Evolutionary conservation across 2,797 vertebrate species (phyloP).

Genomic region (Halcyon leucocephala): DNA sequence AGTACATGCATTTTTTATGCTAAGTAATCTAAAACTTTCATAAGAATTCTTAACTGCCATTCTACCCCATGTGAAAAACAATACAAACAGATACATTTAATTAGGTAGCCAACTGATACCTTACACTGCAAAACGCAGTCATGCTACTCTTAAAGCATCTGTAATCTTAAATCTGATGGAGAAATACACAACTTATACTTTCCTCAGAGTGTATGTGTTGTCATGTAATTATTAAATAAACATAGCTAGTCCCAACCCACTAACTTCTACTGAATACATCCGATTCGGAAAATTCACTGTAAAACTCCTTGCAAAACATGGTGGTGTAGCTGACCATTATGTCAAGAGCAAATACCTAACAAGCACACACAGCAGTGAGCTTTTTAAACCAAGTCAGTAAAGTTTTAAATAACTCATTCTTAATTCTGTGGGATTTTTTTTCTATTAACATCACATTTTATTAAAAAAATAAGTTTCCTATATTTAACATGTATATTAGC

Average conservation of each 20-base stretch:
- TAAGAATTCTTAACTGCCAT: slow-evolving; percentile 80
- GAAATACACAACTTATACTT: slow-evolving; percentile 2
- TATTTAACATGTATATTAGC: slow-evolving; percentile 65
- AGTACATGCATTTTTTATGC: slow-evolving; percentile 83
- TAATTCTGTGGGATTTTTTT: slow-evolving; percentile 45
- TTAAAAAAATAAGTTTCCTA: slow-evolving; percentile 73
- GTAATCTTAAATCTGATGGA: slow-evolving; percentile 19
- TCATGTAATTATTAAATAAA: background rate
- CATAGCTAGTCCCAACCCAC: background rate
- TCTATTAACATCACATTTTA: slow-evolving; percentile 66
- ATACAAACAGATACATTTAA: slow-evolving; percentile 79
- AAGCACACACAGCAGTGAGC: background rate
- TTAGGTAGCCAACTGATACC: slow-evolving; percentile 75
- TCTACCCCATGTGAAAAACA: slow-evolving; percentile 79
- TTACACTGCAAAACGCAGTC: slow-evolving; percentile 2
- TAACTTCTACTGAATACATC: background rate
- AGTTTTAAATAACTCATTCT: slow-evolving; percentile 66
- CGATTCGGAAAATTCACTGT: background rate
- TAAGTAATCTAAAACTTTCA: slow-evolving; percentile 79
- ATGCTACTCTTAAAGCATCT: slow-evolving; percentile 34
- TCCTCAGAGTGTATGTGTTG: background rate
- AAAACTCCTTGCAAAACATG: background rate
- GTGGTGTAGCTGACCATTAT: background rate
- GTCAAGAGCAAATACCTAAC: background rate
- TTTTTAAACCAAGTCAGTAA: background rate